These are phyloP conservation scores for Drosophila meridionalis DNA, from an alignment of 2,888 invertebrate genomes.

Conservation along the genomic window DNA sequence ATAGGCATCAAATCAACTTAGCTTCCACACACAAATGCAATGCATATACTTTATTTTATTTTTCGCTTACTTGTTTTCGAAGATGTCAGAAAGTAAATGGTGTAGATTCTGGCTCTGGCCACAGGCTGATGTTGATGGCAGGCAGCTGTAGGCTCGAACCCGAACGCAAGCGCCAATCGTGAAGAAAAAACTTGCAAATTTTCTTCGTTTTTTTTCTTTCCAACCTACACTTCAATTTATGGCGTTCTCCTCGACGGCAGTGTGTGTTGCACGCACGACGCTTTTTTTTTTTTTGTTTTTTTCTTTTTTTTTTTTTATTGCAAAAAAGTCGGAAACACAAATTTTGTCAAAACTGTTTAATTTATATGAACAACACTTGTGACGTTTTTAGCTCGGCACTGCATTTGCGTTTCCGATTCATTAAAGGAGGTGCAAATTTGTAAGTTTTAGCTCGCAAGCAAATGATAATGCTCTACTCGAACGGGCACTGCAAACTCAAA, in stretches of 20 bases:
- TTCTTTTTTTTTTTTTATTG: slow-evolving; percentile 9
- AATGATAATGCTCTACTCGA: slow-evolving; percentile 45
- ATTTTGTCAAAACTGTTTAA: slow-evolving; percentile 41
- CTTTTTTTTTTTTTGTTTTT: slow-evolving; percentile 15
- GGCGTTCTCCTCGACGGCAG: slow-evolving; percentile 44
- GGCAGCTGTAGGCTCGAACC: slow-evolving; percentile 43
- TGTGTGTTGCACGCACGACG: slow-evolving; percentile 54
- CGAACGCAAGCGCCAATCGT: slow-evolving; percentile 52
- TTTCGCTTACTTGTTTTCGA: slow-evolving; percentile 28
- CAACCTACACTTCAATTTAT: slow-evolving; percentile 70
- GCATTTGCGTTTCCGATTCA: slow-evolving; percentile 52
- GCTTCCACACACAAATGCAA: slow-evolving; percentile 40
- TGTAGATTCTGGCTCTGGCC: slow-evolving; percentile 17
- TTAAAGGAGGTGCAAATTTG: slow-evolving; percentile 43
- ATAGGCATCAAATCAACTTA: slow-evolving; percentile 18
- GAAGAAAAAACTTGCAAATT: slow-evolving; percentile 46
- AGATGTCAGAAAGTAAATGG: slow-evolving; percentile 11
- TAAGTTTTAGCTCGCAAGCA: slow-evolving; percentile 43
- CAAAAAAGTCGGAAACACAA: slow-evolving; percentile 46
- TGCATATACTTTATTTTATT: slow-evolving; percentile 13
- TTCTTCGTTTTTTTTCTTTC: slow-evolving; percentile 49
- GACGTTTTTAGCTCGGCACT: slow-evolving; percentile 57
- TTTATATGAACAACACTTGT: slow-evolving; percentile 41
- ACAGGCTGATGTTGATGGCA: slow-evolving; percentile 30
- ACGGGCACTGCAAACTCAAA: slow-evolving; percentile 48